Conservation (phyloP, 2,797 vertebrate species). For the Antennarius maculatus region DNA sequence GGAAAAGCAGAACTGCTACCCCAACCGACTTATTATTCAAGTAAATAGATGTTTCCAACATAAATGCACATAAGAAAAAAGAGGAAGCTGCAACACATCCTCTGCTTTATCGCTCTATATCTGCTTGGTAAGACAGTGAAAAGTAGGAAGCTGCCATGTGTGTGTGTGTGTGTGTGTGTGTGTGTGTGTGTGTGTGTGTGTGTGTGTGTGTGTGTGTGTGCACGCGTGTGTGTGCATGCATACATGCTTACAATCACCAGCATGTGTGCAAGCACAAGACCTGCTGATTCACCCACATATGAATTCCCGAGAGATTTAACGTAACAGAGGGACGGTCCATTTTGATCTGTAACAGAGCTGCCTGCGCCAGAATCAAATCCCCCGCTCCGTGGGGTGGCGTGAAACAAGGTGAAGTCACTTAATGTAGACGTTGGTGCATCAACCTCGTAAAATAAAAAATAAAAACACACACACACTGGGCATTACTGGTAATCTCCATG, state of each 20-base stretch:
- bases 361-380: conserved; percentile 92
- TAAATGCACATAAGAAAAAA: conserved; percentile 6
- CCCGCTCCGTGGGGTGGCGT: conserved; percentile 86
- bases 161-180: conserved; percentile 19
- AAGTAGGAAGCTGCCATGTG: conserved; percentile 22
- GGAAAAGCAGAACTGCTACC: conserved; percentile 16
- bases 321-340: conserved; percentile 75
- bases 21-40: not conserved
- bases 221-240: conserved; percentile 27
- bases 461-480: conserved; percentile 89
- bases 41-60: not conserved
- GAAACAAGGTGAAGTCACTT: conserved; percentile 82
- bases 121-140: conserved; percentile 17
- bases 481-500: conserved; percentile 93
- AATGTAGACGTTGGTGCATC: conserved; percentile 68
- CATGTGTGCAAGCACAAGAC: conserved; percentile 28
- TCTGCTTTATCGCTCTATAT: not conserved
- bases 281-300: conserved; percentile 29
- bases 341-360: conserved; percentile 92
- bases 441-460: conserved; percentile 71
- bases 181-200: conserved; percentile 37
- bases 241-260: conserved; percentile 40
- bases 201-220: conserved; percentile 29
- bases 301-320: conserved; percentile 22
- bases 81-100: not conserved